A percentile compares a stretch with the other conserved stretches of the same genome.
Evolutionary conservation across 2,888 invertebrate genomes (phyloP).

Genomic region (Seira ritae): DNA sequence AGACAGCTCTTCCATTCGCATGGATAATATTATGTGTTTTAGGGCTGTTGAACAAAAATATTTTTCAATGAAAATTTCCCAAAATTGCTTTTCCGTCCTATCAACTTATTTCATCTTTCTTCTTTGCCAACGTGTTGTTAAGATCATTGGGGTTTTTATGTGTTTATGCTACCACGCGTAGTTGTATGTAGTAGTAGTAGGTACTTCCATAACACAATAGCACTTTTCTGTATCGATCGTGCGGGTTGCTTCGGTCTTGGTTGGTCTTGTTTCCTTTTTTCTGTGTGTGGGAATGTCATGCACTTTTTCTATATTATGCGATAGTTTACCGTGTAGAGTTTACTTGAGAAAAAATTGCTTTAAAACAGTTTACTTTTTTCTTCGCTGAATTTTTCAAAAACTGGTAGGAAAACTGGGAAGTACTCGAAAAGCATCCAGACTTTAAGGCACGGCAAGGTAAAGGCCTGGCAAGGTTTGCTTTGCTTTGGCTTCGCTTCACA

Average conservation of each 20-base stretch:
- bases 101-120: slow-evolving; percentile 7
- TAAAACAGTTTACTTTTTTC: slow-evolving; percentile 5
- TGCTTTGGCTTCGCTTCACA: background rate
- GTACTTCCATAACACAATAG: background rate
- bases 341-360: background rate
- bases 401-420: background rate
- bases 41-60: no score
- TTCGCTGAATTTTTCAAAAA: background rate
- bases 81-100: background rate
- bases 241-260: background rate
- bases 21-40: no score
- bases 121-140: slow-evolving; percentile 27
- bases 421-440: background rate
- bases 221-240: slow-evolving; percentile 5
- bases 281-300: slow-evolving; percentile 1
- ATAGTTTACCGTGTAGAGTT: no score
- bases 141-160: slow-evolving; percentile 22
- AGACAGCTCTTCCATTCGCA: no score
- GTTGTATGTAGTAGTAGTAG: slow-evolving; percentile 14
- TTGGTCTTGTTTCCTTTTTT: background rate
- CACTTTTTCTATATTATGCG: background rate
- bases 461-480: background rate
- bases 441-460: background rate
- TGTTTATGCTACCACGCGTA: slow-evolving; percentile 23
- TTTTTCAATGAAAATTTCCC: background rate